Conservation (phyloP, 2,888 invertebrate genomes). For the Ichneumoninae sp. region DNA sequence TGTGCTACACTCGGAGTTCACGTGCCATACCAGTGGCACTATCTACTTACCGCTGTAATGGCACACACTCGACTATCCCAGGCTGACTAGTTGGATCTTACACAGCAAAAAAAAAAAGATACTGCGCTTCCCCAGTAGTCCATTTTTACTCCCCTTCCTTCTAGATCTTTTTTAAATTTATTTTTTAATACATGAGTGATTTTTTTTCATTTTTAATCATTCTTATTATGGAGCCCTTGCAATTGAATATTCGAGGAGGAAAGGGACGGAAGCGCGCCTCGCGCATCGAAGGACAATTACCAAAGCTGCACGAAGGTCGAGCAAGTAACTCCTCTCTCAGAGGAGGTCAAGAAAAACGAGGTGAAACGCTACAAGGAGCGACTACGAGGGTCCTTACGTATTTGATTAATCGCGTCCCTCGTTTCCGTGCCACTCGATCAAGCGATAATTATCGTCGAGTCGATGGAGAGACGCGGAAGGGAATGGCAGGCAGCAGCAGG, state of each 20-base stretch:
- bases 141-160: no score
- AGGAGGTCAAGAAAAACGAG: conserved; percentile 4
- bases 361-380: not conserved
- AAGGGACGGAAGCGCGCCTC: not conserved
- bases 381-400: not conserved
- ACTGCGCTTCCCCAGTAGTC: no score
- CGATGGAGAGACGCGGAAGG: not conserved
- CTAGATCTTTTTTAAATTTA: not conserved
- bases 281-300: not conserved
- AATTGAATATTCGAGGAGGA: not conserved
- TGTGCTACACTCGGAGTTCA: conserved; percentile 22
- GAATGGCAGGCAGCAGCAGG: not conserved
- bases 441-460: conserved; percentile 33
- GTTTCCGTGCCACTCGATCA: conserved; percentile 1
- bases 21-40: conserved; percentile 9
- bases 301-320: not conserved
- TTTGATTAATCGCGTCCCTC: conserved; percentile 34
- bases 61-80: not conserved
- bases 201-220: not conserved
- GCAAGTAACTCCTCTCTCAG: not conserved
- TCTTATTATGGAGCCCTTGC: not conserved
- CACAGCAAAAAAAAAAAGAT: conserved; percentile 9
- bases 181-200: not conserved
- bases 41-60: conserved; percentile 24
- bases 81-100: not conserved